These are phyloP conservation scores for Lasiurus borealis DNA, from an alignment of 2,113 vertebrate species.

Conservation along the genomic window DNA sequence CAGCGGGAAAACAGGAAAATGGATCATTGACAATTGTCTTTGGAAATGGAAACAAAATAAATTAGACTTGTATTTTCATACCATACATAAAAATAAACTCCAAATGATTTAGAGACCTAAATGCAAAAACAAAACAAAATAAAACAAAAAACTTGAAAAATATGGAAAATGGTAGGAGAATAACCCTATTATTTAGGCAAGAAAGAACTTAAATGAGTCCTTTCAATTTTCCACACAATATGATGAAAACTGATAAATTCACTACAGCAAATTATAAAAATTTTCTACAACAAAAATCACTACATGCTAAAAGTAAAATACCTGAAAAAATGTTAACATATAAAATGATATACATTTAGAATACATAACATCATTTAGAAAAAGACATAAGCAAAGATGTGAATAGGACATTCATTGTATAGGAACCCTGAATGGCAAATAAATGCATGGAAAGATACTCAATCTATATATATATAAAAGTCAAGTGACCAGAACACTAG, in stretches of 20 bases:
- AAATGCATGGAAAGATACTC: neutral
- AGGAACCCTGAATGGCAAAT: neutral
- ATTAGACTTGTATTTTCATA: neutral
- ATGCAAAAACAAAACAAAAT: too few species aligned
- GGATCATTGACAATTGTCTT: neutral
- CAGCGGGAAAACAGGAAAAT: neutral
- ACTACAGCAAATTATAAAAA: neutral
- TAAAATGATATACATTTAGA: neutral
- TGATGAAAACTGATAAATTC: neutral
- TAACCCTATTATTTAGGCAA: neutral
- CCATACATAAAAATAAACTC: too few species aligned
- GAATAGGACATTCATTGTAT: slow-evolving; percentile 25
- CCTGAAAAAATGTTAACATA: neutral
- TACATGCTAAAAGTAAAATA: neutral
- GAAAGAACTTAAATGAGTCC: neutral
- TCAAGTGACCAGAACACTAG: too few species aligned
- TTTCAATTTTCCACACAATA: neutral
- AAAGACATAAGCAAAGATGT: neutral
- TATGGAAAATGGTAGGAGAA: neutral
- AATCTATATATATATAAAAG: neutral
- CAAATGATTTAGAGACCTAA: slow-evolving; percentile 12
- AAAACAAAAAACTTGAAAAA: too few species aligned
- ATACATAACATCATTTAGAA: slow-evolving; percentile 2
- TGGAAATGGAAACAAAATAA: slow-evolving; percentile 35
- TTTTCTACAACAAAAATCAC: neutral